These are phyloP conservation scores for Caenorhabditis virilis DNA, from an alignment of 2,888 invertebrate genomes.

Conservation along the genomic window DNA sequence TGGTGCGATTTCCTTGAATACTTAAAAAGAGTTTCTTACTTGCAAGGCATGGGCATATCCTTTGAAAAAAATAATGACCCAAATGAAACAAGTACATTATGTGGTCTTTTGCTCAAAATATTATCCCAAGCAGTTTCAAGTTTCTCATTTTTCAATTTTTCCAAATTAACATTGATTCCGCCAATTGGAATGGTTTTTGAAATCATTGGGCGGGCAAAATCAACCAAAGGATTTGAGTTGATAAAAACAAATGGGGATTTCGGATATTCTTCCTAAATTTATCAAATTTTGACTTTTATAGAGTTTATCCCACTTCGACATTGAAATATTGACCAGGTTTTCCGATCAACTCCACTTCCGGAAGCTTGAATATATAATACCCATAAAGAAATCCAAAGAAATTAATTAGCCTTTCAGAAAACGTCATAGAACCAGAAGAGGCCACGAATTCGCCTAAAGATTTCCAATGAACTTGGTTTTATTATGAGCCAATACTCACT, in stretches of 20 bases:
- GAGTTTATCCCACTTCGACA: too few species aligned
- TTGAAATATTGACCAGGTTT: not conserved
- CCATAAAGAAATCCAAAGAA: not conserved
- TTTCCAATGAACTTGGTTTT: too few species aligned
- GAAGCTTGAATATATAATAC: not conserved
- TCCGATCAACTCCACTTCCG: not conserved
- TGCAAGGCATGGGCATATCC: slow-evolving; percentile 22
- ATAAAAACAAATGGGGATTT: slow-evolving; percentile 20
- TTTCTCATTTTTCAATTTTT: slow-evolving; percentile 14
- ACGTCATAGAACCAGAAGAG: not conserved
- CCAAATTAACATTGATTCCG: slow-evolving; percentile 13
- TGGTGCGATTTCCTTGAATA: too few species aligned
- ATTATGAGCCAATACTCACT: too few species aligned
- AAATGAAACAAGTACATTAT: slow-evolving; percentile 28
- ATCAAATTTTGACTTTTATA: not conserved
- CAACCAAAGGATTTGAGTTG: slow-evolving; percentile 32
- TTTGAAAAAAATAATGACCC: slow-evolving; percentile 26
- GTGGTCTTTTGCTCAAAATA: slow-evolving; percentile 6
- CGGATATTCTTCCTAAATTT: not conserved
- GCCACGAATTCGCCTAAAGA: too few species aligned
- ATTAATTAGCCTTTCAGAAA: not conserved
- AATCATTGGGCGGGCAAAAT: slow-evolving; percentile 22
- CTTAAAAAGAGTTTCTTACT: too few species aligned
- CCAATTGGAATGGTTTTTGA: slow-evolving; percentile 27
- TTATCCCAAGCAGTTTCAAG: slow-evolving; percentile 2